Base-by-base conservation (phyloP, 2,113 vertebrate genomes). In the Alaudala cheleensis region DNA sequence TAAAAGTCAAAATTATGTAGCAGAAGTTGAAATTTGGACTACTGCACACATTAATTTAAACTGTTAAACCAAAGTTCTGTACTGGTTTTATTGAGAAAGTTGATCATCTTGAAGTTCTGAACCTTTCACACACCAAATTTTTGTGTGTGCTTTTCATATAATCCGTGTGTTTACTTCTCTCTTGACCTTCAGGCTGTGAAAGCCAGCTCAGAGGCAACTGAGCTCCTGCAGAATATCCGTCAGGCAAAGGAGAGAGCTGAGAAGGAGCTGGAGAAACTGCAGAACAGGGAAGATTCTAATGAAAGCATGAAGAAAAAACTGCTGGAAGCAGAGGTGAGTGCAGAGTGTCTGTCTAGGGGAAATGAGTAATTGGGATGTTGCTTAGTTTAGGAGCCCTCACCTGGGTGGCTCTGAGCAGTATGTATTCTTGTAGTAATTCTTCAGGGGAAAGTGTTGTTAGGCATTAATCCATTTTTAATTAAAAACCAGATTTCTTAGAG, bases 221-320 rank as follows among this genome's bases (percentile, higher is more conserved):
- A 99, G 92, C 98, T 99, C 42, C 98, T 99, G 70, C 99, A 99
- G 97, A 98, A 98, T 24, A 98, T 99, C 91, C 99, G 98, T 56
- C 96, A 99, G 96, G 98, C 99, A 20, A 99, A 99, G 95, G 99
- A 99, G 58, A 98, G 99, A 12, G 98, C 99, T 15, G 99, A 99
- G 96, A 98, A 98, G 26, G 99, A 99, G 72, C 51, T 99, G 79
- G 99, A 99, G 98, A 98, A 99, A 91, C 97, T 99, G 50, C 99
- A 99, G 95, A 99, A 98, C 91, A 97, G 98, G 17, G 99, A 99
- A 76, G 99, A 99, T 90, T 99, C 99, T 29, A 99, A 98, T 8
- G 99, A 99, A 97, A 99, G 99, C 97, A 98, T 99, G 88, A 99
- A 98, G 65, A 98, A 99, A 97, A 99, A 99, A 95, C 96, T 99